Base-by-base conservation (phyloP, 1,140 invertebrate genomes). In the Adoxophyes honmai region DNA sequence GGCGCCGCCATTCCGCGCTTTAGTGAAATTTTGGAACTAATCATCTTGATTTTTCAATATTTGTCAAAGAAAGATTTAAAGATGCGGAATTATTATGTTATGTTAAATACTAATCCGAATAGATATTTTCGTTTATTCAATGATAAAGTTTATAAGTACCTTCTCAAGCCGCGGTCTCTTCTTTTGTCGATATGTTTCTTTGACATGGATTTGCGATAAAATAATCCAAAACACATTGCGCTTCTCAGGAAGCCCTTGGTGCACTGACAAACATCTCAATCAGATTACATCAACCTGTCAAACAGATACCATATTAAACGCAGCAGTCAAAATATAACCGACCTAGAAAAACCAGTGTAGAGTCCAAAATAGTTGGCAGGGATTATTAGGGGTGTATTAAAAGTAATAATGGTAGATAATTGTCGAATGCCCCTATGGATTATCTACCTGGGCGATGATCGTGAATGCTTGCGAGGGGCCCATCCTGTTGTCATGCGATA, bases 391-490 rank as follows among this genome's bases (percentile, higher is more conserved):
- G 59, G 60, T 60, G 57, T 62, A 64, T 61, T 56, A 57, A 64
- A 68, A 73, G 51, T 68, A 68, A 66, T 78, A 82, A 81, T 73
- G 73, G 60, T 54, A 66, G 69, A 78, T 83, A 83, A 84, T 84
- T 80, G 75, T 69, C 1, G 52, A 58, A 62, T 72, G 71, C 75
- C 80, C 76, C 70, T 64, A 58, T 55, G 71, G 78, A 87, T 87
- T 80, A 87, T 81, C 71, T 76, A 87, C 81, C 81, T 87, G 84
- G 78, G 58, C 63, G 80, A 58, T 72, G 64, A 66, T 62, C 52
- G 61, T 71, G 59, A 81, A 73, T 80, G 55, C 48, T 44, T 52
- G 36, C 59, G 54, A 59, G 70, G 66, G 62, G 55, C 48, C 44
- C 52, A 54, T 69, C 70, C 53, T 39, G 66, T 75, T 76, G 66